Evolutionary conservation across 2,113 vertebrate species (phyloP), one percentile per base, ranked within the genome.

Genomic region (Alaudala cheleensis): DNA sequence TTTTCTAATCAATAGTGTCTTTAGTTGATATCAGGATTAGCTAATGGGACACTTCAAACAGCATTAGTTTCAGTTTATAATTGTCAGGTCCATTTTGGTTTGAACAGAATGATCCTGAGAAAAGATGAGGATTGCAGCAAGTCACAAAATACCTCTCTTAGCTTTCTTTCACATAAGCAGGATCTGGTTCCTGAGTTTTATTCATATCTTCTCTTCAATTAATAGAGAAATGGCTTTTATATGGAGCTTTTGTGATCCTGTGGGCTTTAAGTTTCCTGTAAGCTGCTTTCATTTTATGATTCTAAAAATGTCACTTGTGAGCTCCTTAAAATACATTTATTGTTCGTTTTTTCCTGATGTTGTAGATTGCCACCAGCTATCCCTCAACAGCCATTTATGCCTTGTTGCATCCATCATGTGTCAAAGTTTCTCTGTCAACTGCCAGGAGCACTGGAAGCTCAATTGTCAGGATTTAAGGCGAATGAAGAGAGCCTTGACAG

Each of bases 381-480:
- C 94, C 73, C 84, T 91, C 47, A 94, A 42, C 74, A 95, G 58
- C 77, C 28, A 44, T 94, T 91, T 91, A 76, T 77, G 84, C 84
- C 87, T 95, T 79, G 58, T 93, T 96, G 73, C 78, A 91, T 95
- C 81, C 57, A 65, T 96, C 94, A 93, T 77, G 29, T 72, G 58
- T 76, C 82, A 77, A 65, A 79, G 78, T 53, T 74, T 85, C 47
- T 95, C 53, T 86, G 73, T 89, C 65, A 65, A 47, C 70, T 80
- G 86, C 77, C 66, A 82, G 62, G 29, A 87, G 87, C 87, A 65
- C 53, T 91, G 73, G 62, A 85, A 82, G 45, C 81, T 76, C 58
- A 65, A 53, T 65, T 87, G 89, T 87, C 57, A 89, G 78, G 78
- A 93, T 87, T 94, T 91, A 88, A 91, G 80, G 74, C 91, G 94